Conservation (phyloP, 2,888 invertebrate species). For the Willowsia nigromaculata region DNA sequence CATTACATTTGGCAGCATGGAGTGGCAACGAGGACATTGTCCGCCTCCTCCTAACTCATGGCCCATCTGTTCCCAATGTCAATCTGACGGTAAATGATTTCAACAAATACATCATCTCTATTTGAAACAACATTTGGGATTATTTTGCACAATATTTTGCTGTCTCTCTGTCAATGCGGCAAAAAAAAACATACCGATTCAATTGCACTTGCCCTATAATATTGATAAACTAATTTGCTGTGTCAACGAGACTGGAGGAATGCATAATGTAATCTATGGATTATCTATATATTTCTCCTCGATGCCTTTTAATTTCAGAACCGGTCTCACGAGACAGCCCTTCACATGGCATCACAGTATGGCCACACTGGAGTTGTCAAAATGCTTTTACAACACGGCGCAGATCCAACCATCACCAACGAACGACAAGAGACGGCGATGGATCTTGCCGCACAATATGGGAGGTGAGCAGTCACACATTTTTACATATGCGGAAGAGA, state of each 20-base stretch:
- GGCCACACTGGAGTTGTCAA: slow-evolving; percentile 93
- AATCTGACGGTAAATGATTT: slow-evolving; percentile 86
- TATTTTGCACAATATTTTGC: not conserved
- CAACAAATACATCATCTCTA: not conserved
- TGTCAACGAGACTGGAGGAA: not conserved
- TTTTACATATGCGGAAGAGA: not conserved
- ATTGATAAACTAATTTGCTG: slow-evolving; percentile 3
- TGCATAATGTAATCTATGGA: slow-evolving; percentile 8
- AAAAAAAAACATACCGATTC: no score
- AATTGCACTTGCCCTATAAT: not conserved
- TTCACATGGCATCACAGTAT: slow-evolving; percentile 96
- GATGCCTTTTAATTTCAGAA: slow-evolving; percentile 84
- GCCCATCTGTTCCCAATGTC: slow-evolving; percentile 88
- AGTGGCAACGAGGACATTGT: slow-evolving; percentile 95
- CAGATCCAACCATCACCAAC: slow-evolving; percentile 93
- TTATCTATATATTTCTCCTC: not conserved
- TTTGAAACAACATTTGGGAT: not conserved
- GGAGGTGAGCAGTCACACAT: slow-evolving; percentile 82
- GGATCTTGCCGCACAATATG: slow-evolving; percentile 96
- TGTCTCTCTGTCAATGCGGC: no score
- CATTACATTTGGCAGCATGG: slow-evolving; percentile 96
- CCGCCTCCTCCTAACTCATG: slow-evolving; percentile 89
- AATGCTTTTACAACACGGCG: slow-evolving; percentile 90
- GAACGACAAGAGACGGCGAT: slow-evolving; percentile 93
- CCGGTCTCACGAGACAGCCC: slow-evolving; percentile 93